Base-by-base conservation (phyloP, 2,797 vertebrate species). In the Heterohyrax brucei region DNA sequence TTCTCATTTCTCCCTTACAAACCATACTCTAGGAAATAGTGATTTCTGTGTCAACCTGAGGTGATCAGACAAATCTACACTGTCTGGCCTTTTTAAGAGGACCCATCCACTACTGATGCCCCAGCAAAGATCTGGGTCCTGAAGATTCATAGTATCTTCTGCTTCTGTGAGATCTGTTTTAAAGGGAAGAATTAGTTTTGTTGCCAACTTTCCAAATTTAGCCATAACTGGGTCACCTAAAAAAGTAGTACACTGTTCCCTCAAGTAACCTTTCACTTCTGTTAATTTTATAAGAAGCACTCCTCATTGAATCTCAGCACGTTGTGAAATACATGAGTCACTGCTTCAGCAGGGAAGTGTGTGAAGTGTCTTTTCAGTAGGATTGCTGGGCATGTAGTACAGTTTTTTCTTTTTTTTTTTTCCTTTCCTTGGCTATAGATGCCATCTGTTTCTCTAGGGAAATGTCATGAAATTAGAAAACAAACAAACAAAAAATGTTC, bases 281-380 rank as follows among this genome's bases (percentile, higher is more conserved):
- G 97, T 96, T 97, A 98, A 98, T 96, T 97, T 98, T 87, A 22
- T 87, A 94, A 73, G 50, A 97, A 98, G 88, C 70, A 4, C 66
- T 96, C 93, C 97, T 97, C 95, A 95, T 95, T 13, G 59, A 93
- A 89, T 95, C n/a, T 97, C 87, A 13, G 96, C 94, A 92, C 72
- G 12, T 97, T 94, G 91, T 96, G 96, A 98, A 97, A 98, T 96
- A 97, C 97, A 96, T 89, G 97, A 98, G 96, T 97, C 97, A 97
- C 33, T 91, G 87, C 87, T 95, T 94, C 22, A 0, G 62, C 80
- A 96, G 94, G 82, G 70, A 95, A 82, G 61, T 95, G 86, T 39
- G n/a, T 91, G 81, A 96, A 77, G 96, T 80, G 53, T 13, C 85
- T 89, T 93, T 93, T 94, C 95, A 46, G 50, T 96, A 85, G 61